phyloP scores from a whole-genome alignment of 2,888 invertebrate species.

The Iphiclides podalirius region DNA sequence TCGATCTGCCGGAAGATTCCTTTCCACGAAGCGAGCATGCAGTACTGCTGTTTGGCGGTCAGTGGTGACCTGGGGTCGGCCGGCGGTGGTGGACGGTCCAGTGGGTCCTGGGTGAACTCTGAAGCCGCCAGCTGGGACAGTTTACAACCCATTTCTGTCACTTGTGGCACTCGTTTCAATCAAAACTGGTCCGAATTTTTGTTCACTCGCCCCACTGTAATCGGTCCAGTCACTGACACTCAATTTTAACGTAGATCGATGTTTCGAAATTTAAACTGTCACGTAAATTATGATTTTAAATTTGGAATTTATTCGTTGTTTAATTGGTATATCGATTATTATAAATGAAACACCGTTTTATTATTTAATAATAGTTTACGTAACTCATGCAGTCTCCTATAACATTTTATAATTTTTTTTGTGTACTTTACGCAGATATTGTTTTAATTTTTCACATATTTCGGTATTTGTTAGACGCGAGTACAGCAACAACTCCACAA shows the following conservation, averaged over 20 bases:
- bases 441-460: too few species aligned
- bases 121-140: constrained; percentile 84
- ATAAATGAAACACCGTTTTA: too few species aligned
- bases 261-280: background rate
- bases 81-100: constrained; percentile 83
- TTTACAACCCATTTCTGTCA: constrained; percentile 84
- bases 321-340: too few species aligned
- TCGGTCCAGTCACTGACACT: too few species aligned
- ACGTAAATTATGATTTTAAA: background rate
- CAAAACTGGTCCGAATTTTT: background rate
- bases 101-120: constrained; percentile 60
- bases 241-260: too few species aligned
- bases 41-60: constrained; percentile 91
- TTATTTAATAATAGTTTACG: too few species aligned
- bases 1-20: constrained; percentile 93
- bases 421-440: too few species aligned
- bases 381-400: too few species aligned
- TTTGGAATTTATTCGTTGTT: too few species aligned
- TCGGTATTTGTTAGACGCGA: background rate
- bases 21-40: constrained; percentile 94
- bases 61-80: constrained; percentile 90
- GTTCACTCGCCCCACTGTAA: too few species aligned
- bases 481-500: background rate
- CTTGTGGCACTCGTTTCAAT: constrained; percentile 2
- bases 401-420: too few species aligned